A percentile compares a stretch with the other conserved stretches of the same genome.
phyloP scores from a whole-genome alignment of 2,888 invertebrate species.

The Chirona hameri region DNA sequence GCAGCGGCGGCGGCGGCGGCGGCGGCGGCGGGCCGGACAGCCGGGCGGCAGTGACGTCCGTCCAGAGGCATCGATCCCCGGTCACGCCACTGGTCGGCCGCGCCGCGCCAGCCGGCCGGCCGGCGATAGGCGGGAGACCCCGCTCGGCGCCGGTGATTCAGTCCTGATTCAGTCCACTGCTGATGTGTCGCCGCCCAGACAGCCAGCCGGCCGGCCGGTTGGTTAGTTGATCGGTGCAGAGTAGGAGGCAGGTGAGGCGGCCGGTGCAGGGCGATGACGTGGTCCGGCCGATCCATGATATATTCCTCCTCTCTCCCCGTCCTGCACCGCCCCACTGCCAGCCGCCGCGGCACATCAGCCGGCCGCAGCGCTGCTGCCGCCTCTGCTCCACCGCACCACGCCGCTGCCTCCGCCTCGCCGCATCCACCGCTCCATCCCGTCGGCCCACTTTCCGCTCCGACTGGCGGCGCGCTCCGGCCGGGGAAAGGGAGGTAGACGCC shows the following conservation, averaged over 20 bases:
- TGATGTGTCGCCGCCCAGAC: too few relatives aligned
- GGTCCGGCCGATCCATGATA: too few relatives aligned
- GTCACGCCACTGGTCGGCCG: neutral
- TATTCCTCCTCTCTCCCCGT: too few relatives aligned
- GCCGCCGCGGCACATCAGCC: too few relatives aligned
- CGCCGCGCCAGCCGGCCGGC: neutral
- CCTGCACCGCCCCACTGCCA: too few relatives aligned
- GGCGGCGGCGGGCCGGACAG: neutral
- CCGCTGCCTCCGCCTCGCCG: neutral
- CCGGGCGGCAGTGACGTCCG: neutral
- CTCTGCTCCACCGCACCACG: neutral
- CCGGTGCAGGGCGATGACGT: too few relatives aligned
- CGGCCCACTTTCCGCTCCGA: too few relatives aligned
- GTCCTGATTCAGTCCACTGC: neutral
- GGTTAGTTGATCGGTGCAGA: too few relatives aligned
- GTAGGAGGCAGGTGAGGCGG: too few relatives aligned
- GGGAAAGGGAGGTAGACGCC: too few relatives aligned
- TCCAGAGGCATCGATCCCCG: neutral
- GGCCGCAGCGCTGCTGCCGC: neutral
- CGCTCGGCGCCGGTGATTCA: neutral
- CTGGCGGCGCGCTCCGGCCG: too few relatives aligned
- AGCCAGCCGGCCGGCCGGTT: too few relatives aligned
- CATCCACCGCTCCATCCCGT: neutral
- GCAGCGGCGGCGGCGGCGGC: neutral
- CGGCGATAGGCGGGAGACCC: neutral